Base-by-base conservation (phyloP, 2,113 vertebrate genomes). In the Romanogobio albipinnatus region DNA sequence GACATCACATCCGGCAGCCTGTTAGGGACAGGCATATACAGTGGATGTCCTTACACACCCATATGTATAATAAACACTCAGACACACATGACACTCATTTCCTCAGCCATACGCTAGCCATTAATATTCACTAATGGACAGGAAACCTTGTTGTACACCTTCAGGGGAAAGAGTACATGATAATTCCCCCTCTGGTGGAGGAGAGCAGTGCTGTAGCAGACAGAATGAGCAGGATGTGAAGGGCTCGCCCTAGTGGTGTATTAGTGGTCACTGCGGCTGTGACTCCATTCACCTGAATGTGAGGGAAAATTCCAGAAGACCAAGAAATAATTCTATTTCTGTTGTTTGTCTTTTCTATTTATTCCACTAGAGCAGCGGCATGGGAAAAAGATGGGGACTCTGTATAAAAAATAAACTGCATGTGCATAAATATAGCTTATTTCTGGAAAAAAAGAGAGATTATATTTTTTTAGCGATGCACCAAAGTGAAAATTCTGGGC, bases 181-280 rank as follows among this genome's bases (percentile, higher is more conserved):
- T 45, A 39, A 43, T 14, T 24, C 6, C 2, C 4, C 92, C 82
- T 66, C 91, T 92, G 88, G 24, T 90, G 90, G 90, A 53, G 66
- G 29, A 88, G 19, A 82, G 7, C n/a, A 66, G 90, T 43, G 91
- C 53, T 71, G 84, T 56, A 77, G 47, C 3, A 14, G 11, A 49
- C 45, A 75, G 73, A 75, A 29, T 15, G 24, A 26, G 15, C 24
- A 17, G n/a, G 49, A 29, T 33, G 26, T 19, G 24, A 53, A 24
- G 22, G 33, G 9, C 39, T 47, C 29, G 6, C 76, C 76, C 77
- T 81, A 29, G 61, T 82, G 78, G 86, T 39, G 19, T 15, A 4
- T 14, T 51, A 22, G 39, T 39, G 11, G 36, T 17, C 26, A 77
- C 45, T 61, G 76, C 83, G 76, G 66, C 15, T 49, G 15, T 56